phyloP scores from a whole-genome alignment of 2,888 invertebrate genomes.

The Calameuta pallipes region DNA sequence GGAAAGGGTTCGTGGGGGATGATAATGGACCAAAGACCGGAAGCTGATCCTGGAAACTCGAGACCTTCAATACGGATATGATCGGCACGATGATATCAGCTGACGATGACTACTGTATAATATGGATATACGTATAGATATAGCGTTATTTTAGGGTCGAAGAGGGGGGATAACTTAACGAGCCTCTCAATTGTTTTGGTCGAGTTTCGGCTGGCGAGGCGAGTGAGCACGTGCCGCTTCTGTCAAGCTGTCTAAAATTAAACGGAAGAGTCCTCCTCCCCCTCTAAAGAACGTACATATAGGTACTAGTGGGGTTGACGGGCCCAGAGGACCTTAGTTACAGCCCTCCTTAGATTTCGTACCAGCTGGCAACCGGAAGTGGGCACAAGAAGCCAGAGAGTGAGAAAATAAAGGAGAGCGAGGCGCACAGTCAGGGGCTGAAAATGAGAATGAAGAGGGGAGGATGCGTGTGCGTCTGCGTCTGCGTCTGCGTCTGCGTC shows the following conservation, averaged over 20 bases:
- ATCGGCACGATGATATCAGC: neutral
- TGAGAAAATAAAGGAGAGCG: conserved; percentile 46
- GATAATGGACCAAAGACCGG: neutral
- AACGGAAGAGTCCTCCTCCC: conserved; percentile 32
- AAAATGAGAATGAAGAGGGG: conserved; percentile 17
- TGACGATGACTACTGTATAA: neutral
- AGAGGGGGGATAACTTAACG: neutral
- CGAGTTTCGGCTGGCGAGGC: conserved; percentile 19
- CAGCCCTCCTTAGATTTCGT: conserved; percentile 18
- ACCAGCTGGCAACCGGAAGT: conserved; percentile 63
- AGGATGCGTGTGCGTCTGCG: neutral
- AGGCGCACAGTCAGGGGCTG: neutral
- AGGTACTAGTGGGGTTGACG: neutral
- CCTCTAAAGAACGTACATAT: neutral
- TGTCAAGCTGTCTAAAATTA: conserved; percentile 48
- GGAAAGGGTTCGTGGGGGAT: neutral
- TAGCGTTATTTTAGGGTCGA: neutral
- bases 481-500: neutral
- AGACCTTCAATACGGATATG: neutral
- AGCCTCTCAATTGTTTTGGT: neutral
- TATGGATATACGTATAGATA: neutral
- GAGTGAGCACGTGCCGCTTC: conserved; percentile 46
- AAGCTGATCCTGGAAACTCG: neutral
- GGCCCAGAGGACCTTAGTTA: neutral
- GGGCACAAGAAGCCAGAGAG: conserved; percentile 44